phyloP scores from a whole-genome alignment of 1,140 invertebrate genomes.

The Papilio machaon region DNA sequence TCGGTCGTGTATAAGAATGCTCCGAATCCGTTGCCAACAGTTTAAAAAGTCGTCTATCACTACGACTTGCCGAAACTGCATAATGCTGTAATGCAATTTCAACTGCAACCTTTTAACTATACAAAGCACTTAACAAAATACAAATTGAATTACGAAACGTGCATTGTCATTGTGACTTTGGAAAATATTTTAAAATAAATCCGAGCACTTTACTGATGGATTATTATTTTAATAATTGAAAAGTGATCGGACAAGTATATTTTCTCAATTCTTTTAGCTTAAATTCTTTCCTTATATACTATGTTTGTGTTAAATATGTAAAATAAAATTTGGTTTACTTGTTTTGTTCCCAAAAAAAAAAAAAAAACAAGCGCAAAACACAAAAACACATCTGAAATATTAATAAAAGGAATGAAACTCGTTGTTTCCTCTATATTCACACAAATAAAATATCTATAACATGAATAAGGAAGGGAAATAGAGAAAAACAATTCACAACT shows the following conservation, averaged over 20 bases:
- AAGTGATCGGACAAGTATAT: neutral
- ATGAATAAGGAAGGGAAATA: neutral
- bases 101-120: conserved; percentile 69
- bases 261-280: no score
- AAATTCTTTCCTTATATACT: no score
- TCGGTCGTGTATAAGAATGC: conserved; percentile 44
- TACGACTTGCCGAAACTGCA: conserved; percentile 64
- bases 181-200: neutral
- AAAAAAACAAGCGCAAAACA: neutral
- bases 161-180: neutral
- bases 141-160: conserved; percentile 66
- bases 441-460: conserved; percentile 34
- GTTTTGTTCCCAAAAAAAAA: no score
- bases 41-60: conserved; percentile 77
- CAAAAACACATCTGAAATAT: conserved; percentile 13
- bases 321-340: no score
- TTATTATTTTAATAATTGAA: neutral
- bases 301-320: no score
- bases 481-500: conserved; percentile 32
- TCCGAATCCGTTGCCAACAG: conserved; percentile 72
- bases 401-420: conserved; percentile 23
- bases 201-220: neutral
- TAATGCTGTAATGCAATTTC: conserved; percentile 72
- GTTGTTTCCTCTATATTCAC: neutral
- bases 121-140: conserved; percentile 56